Percentiles rank a stretch among this genome's conserved stretches.
Conservation (phyloP, 2,888 invertebrate species). For the Lysandra coridon region DNA sequence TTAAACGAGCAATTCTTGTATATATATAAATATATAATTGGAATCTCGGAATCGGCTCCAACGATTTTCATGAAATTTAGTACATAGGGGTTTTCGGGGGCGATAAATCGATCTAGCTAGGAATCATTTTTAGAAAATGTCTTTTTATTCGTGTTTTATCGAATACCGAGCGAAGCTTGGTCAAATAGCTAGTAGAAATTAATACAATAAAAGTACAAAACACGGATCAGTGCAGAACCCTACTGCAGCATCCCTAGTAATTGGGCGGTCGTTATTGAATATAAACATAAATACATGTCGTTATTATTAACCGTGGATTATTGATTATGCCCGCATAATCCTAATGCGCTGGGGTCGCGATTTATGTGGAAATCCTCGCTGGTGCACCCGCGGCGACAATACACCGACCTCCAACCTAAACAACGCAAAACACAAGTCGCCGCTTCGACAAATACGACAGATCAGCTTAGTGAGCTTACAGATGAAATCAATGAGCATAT, state of each 20-base stretch:
- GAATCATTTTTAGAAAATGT: no score
- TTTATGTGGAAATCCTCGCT: slow-evolving; percentile 32
- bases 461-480: slow-evolving; percentile 6
- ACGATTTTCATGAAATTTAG: no score
- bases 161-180: no score
- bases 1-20: no score
- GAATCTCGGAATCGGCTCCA: no score
- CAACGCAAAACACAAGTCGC: slow-evolving; percentile 26
- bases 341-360: slow-evolving; percentile 33
- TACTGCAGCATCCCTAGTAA: background rate
- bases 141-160: no score
- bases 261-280: slow-evolving; percentile 17
- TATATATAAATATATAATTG: no score
- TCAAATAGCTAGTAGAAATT: no score
- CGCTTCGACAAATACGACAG: slow-evolving; percentile 12
- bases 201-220: background rate
- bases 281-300: slow-evolving; percentile 13
- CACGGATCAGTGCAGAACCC: background rate
- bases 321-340: slow-evolving; percentile 43
- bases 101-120: no score
- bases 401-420: slow-evolving; percentile 27
- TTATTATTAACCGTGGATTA: slow-evolving; percentile 32
- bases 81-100: no score
- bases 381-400: slow-evolving; percentile 27
- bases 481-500: background rate